phyloP scores from a whole-genome alignment of 2,797 vertebrate genomes.

The Coregonus sp. region DNA sequence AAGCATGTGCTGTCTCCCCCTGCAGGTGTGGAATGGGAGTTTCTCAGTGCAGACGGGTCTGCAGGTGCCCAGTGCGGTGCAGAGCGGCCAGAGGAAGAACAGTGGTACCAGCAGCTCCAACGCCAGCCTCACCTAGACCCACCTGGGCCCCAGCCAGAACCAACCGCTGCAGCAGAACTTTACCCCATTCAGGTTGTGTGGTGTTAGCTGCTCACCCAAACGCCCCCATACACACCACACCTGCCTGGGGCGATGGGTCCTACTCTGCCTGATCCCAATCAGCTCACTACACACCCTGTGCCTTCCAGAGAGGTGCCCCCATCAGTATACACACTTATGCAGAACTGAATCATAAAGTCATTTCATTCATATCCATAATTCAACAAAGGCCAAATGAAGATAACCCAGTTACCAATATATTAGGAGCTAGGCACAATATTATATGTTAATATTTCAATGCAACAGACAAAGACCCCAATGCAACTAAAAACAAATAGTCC shows the following conservation, averaged over 20 bases:
- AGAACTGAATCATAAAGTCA: conserved; percentile 8
- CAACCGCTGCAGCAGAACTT: conserved; percentile 14
- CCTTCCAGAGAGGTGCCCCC: conserved; percentile 64
- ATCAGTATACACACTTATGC: conserved; percentile 47
- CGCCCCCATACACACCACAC: conserved; percentile 46
- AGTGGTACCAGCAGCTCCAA: conserved; percentile 94
- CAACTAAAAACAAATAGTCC: conserved; percentile 39
- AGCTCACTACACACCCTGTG: conserved; percentile 71
- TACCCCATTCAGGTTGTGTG: conserved; percentile 42
- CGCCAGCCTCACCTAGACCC: conserved; percentile 86
- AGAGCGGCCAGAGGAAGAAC: conserved; percentile 88
- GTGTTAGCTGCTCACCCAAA: conserved; percentile 47
- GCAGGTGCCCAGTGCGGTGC: conserved; percentile 89
- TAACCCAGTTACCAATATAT: conserved; percentile 6
- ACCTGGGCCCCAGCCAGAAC: conserved; percentile 9
- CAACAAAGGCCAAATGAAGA: conserved; percentile 35
- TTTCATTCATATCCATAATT: neutral
- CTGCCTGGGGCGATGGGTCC: conserved; percentile 2
- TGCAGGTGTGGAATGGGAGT: conserved; percentile 93
- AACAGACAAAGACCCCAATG: conserved; percentile 30
- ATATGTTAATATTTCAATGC: conserved; percentile 26
- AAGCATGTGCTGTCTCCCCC: conserved; percentile 9
- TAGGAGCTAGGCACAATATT: conserved; percentile 24
- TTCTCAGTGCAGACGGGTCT: conserved; percentile 89
- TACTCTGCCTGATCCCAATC: conserved; percentile 43